These are phyloP conservation scores for Psettodes erumei DNA, from an alignment of 2,113 vertebrate species.

Conservation along the genomic window DNA sequence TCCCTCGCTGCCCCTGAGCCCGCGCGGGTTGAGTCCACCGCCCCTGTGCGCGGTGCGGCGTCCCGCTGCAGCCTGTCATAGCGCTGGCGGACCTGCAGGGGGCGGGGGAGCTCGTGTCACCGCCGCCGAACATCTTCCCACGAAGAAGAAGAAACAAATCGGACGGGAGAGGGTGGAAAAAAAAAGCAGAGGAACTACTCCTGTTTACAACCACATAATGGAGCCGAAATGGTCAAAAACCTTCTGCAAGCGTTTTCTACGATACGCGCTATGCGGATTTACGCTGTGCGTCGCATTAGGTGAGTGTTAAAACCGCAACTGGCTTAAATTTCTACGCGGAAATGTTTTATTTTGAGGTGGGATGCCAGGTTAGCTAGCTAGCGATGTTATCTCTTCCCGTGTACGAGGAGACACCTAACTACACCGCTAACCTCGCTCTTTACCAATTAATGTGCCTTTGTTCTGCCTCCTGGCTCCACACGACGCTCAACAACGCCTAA, in stretches of 20 bases:
- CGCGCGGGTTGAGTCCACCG: too few relatives aligned
- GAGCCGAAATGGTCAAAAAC: constrained; percentile 65
- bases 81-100: neutral
- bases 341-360: constrained; percentile 25
- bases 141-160: constrained; percentile 47
- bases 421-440: constrained; percentile 9
- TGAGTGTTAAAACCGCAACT: constrained; percentile 41
- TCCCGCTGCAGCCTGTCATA: neutral
- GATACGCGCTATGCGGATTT: constrained; percentile 65
- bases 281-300: constrained; percentile 64
- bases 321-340: neutral
- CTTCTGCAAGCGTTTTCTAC: constrained; percentile 39
- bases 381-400: constrained; percentile 39
- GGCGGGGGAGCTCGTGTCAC: neutral
- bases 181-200: constrained; percentile 42
- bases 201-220: constrained; percentile 80
- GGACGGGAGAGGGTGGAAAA: constrained; percentile 40
- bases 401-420: constrained; percentile 34
- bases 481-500: neutral
- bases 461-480: neutral
- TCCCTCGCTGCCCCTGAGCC: too few relatives aligned
- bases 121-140: neutral
- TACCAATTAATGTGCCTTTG: constrained; percentile 15
- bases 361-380: constrained; percentile 58
- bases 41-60: neutral